A percentile compares a stretch with the other conserved stretches of the same genome.
Conservation (phyloP, 2,797 vertebrate genomes). For the Atherinosoma microstoma region DNA sequence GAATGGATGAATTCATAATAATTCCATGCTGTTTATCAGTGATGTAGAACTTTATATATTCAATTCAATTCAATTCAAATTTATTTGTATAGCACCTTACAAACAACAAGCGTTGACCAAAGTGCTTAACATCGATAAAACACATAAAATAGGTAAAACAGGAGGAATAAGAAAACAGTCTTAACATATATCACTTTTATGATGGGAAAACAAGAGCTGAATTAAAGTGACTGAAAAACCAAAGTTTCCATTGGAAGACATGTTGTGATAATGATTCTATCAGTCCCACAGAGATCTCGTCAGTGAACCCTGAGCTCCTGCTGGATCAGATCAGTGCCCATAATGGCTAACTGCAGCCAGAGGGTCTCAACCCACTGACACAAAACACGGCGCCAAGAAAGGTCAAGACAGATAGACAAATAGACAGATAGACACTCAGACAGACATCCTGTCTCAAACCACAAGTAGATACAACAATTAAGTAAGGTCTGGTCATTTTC, state of each 20-base stretch:
- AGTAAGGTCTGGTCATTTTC: conserved; percentile 81
- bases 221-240: conserved; percentile 17
- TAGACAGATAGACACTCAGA: conserved; percentile 68
- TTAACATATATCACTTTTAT: neutral
- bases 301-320: conserved; percentile 46
- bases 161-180: too few relatives aligned
- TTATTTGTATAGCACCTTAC: too few relatives aligned
- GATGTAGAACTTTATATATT: neutral
- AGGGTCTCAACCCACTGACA: conserved; percentile 60
- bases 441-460: conserved; percentile 75
- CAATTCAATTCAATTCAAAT: too few relatives aligned
- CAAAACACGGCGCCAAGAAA: conserved; percentile 58
- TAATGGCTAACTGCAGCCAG: conserved; percentile 50
- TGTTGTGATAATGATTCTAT: conserved; percentile 72
- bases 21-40: neutral
- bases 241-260: conserved; percentile 34
- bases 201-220: neutral
- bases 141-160: too few relatives aligned
- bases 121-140: too few relatives aligned
- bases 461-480: conserved; percentile 82
- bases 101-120: too few relatives aligned
- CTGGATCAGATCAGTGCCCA: conserved; percentile 67
- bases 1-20: neutral
- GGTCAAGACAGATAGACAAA: conserved; percentile 71
- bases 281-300: conserved; percentile 43